These are phyloP conservation scores for Cynaeus angustus DNA, from an alignment of 2,888 invertebrate genomes.

Conservation along the genomic window DNA sequence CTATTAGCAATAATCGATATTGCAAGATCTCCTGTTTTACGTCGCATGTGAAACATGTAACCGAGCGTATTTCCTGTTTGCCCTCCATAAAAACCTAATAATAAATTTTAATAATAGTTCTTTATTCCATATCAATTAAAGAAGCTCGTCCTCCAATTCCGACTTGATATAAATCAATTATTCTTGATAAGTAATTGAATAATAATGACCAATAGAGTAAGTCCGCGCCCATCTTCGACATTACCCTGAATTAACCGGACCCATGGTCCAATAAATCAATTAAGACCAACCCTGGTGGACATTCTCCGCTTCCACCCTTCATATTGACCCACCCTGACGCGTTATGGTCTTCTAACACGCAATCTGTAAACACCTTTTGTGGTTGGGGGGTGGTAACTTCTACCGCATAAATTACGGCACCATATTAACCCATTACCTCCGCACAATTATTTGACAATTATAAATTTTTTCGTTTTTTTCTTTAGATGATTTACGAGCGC, in stretches of 20 bases:
- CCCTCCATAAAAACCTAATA: slow-evolving; percentile 16
- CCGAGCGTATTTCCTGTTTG: slow-evolving; percentile 30
- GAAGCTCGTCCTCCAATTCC: slow-evolving; percentile 47
- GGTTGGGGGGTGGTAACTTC: slow-evolving; percentile 51
- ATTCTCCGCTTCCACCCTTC: slow-evolving; percentile 52
- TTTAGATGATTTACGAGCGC: slow-evolving; percentile 2
- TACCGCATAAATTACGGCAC: slow-evolving; percentile 36
- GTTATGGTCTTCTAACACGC: slow-evolving; percentile 60
- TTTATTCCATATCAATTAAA: slow-evolving; percentile 43
- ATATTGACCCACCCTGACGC: slow-evolving; percentile 55
- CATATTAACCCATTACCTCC: slow-evolving; percentile 44
- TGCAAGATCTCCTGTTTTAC: slow-evolving; percentile 21
- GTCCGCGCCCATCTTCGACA: slow-evolving; percentile 55
- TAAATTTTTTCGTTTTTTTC: slow-evolving; percentile 10
- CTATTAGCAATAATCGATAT: slow-evolving; percentile 32
- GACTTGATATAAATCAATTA: slow-evolving; percentile 57
- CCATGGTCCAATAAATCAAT: slow-evolving; percentile 54
- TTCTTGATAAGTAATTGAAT: slow-evolving; percentile 57
- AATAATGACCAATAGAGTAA: slow-evolving; percentile 55
- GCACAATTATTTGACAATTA: slow-evolving; percentile 26
- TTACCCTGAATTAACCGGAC: slow-evolving; percentile 54
- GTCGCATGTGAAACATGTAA: slow-evolving; percentile 21
- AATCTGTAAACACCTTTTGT: slow-evolving; percentile 61
- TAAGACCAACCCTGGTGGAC: slow-evolving; percentile 55
- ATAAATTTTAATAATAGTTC: slow-evolving; percentile 45